Evolutionary conservation across 1,140 invertebrate species (phyloP).

Genomic region (Thalassaphorura encarpata): DNA sequence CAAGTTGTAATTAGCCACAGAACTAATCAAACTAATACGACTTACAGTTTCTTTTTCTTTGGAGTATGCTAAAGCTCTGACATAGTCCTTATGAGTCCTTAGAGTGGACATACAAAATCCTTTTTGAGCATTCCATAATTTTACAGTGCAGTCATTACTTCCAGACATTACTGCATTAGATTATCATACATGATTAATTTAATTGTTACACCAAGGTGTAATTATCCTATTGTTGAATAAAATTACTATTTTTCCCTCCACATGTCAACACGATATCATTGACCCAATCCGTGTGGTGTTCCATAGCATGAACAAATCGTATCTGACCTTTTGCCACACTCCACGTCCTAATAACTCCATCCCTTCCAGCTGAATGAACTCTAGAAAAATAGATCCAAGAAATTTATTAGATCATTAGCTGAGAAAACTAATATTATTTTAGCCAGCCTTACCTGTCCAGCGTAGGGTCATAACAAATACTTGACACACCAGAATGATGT

Average conservation of each 20-base stretch:
- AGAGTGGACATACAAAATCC: slow-evolving; percentile 98
- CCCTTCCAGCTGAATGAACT: slow-evolving; percentile 81
- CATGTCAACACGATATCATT: slow-evolving; percentile 98
- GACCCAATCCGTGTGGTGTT: slow-evolving; percentile 99
- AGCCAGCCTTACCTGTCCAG: slow-evolving; percentile 21
- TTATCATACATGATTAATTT: neutral
- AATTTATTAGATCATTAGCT: neutral
- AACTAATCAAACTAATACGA: neutral
- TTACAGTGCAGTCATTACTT: slow-evolving; percentile 97
- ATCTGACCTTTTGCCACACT: slow-evolving; percentile 59
- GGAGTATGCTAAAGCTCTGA: slow-evolving; percentile 96
- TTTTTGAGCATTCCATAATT: slow-evolving; percentile 99
- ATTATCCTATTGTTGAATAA: slow-evolving; percentile 48
- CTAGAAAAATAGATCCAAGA: slow-evolving; percentile 5
- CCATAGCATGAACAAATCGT: slow-evolving; percentile 87
- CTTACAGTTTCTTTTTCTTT: slow-evolving; percentile 68
- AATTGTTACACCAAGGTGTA: neutral
- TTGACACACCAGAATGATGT: slow-evolving; percentile 29
- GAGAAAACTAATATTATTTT: too few relatives aligned
- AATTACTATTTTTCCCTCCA: slow-evolving; percentile 85
- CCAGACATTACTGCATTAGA: slow-evolving; percentile 80
- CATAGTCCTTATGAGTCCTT: slow-evolving; percentile 97
- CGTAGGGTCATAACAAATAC: slow-evolving; percentile 26
- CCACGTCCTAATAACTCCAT: slow-evolving; percentile 97
- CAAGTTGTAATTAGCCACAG: too few relatives aligned